Percentiles rank a stretch among this genome's conserved stretches.
Conservation (phyloP, 2,888 invertebrate species). For the Ichneumoninae sp. region DNA sequence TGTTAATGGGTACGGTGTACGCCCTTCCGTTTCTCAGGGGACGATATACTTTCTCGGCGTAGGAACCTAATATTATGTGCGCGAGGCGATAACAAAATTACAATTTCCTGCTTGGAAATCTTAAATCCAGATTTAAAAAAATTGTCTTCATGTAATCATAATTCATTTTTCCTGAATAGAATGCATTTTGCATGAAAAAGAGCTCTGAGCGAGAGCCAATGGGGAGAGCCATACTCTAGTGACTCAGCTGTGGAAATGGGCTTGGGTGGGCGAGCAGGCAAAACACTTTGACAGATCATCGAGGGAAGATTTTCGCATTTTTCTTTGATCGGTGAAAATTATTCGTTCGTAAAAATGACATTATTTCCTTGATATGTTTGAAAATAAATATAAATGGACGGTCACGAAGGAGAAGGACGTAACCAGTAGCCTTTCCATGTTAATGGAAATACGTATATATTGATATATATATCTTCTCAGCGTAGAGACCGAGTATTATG, state of each 20-base stretch:
- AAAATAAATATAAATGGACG: background rate
- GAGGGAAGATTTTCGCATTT: background rate
- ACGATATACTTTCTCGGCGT: background rate
- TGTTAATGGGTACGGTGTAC: too few relatives aligned
- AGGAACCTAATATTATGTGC: too few relatives aligned
- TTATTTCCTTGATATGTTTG: background rate
- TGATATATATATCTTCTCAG: background rate
- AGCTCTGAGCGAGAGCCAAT: constrained; percentile 26
- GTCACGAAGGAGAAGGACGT: background rate
- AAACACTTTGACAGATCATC: constrained; percentile 50
- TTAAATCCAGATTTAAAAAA: background rate
- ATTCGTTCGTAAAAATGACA: background rate
- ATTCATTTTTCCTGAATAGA: background rate
- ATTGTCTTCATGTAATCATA: background rate
- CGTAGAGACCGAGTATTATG: background rate
- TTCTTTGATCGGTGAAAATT: background rate
- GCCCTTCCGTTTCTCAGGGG: too few relatives aligned
- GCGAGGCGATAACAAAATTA: too few relatives aligned
- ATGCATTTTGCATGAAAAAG: constrained; percentile 3
- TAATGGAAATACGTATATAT: too few relatives aligned
- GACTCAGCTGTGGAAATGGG: constrained; percentile 78
- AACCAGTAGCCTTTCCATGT: background rate
- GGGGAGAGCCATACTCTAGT: constrained; percentile 60
- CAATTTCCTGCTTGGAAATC: too few relatives aligned
- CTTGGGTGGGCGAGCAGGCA: constrained; percentile 63